These are phyloP conservation scores for Girardinichthys multiradiatus DNA, from an alignment of 2,113 vertebrate species.

Conservation along the genomic window DNA sequence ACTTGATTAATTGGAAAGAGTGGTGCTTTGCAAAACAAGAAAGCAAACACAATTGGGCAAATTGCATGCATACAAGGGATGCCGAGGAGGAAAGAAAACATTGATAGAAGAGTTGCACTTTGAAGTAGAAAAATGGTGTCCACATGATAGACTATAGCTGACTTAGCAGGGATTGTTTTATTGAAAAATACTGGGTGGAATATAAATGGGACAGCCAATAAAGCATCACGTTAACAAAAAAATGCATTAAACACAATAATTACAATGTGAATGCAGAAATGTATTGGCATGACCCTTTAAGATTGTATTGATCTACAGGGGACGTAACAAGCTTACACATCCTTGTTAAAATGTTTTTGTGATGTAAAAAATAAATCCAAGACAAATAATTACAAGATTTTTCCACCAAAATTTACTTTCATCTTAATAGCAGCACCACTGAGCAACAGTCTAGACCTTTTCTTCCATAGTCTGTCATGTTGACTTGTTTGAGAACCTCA, in stretches of 20 bases:
- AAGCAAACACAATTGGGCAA: slow-evolving; percentile 19
- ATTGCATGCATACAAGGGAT: slow-evolving; percentile 3
- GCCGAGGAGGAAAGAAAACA: background rate
- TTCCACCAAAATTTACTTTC: too few relatives aligned
- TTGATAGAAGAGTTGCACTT: background rate
- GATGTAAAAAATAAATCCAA: too few relatives aligned
- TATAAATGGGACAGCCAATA: background rate
- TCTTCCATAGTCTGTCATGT: too few relatives aligned
- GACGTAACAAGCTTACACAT: too few relatives aligned
- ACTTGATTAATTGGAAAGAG: slow-evolving; percentile 42
- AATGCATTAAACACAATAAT: background rate
- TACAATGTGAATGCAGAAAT: background rate
- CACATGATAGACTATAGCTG: background rate
- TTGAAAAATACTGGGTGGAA: background rate
- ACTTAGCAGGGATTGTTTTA: background rate
- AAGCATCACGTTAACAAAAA: background rate
- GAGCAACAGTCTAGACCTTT: too few relatives aligned
- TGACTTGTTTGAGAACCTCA: too few relatives aligned
- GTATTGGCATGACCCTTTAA: too few relatives aligned
- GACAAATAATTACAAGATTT: too few relatives aligned
- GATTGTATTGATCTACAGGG: too few relatives aligned
- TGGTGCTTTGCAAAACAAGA: slow-evolving; percentile 17
- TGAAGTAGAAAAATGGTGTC: background rate
- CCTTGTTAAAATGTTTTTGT: background rate
- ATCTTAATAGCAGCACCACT: too few relatives aligned